Conservation (phyloP, 1,140 invertebrate species). For the Nilaparvata lugens region DNA sequence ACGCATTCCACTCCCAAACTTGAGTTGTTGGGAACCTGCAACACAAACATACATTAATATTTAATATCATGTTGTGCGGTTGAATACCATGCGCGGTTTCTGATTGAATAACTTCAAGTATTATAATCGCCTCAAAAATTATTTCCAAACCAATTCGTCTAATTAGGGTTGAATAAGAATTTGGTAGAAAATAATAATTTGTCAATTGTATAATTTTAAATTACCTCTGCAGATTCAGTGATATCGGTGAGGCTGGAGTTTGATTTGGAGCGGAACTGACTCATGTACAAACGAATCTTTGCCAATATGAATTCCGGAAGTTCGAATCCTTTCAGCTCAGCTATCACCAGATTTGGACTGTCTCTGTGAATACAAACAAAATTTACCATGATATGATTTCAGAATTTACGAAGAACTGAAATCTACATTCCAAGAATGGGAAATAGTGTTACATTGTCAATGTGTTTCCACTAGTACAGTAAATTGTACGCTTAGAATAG, state of each 20-base stretch:
- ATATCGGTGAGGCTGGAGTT: neutral
- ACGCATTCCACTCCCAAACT: slow-evolving; percentile 19
- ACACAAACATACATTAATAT: no score
- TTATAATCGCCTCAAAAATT: no score
- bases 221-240: slow-evolving; percentile 2
- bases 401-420: neutral
- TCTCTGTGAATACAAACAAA: slow-evolving; percentile 36
- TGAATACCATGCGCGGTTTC: no score
- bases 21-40: slow-evolving; percentile 16
- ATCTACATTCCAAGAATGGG: neutral
- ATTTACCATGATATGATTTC: slow-evolving; percentile 1
- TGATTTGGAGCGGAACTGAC: slow-evolving; percentile 22
- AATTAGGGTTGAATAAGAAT: no score
- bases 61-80: no score
- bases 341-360: slow-evolving; percentile 50
- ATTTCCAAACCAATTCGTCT: no score
- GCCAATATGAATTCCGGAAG: slow-evolving; percentile 59
- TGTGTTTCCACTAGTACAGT: slow-evolving; percentile 23
- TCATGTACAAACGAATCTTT: slow-evolving; percentile 54
- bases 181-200: neutral
- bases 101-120: no score
- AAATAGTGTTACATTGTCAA: neutral
- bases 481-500: no score
- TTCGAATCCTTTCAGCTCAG: slow-evolving; percentile 60
- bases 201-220: neutral